Base-by-base conservation (phyloP, 2,888 invertebrate genomes). In the Sinodicranocentrus sp. region DNA sequence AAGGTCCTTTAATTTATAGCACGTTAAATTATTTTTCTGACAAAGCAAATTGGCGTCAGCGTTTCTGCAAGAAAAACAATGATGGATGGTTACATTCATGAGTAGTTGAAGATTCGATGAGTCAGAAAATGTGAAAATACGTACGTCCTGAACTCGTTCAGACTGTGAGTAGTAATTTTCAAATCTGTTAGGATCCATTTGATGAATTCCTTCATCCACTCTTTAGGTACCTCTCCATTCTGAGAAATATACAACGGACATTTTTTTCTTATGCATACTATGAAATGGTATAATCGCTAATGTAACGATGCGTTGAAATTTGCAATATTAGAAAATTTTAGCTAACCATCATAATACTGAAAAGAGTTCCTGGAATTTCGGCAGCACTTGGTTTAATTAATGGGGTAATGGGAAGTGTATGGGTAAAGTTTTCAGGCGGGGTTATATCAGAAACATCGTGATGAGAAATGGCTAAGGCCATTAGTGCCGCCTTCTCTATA, bases 151-250 rank as follows among this genome's bases (percentile, higher is more conserved):
- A 63, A 86, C 1, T 15, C 1, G 15, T 68, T 17, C 1, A 85
- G 54, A 59, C 77, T 57, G 13, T 17, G 13, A 13, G 23, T 28
- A 1, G 73, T 70, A 19, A 85, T 33, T 25, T 67, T 75, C 23
- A 57, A 61, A 0, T 54, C 21, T 1, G 8, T 39, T 13, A 52
- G 39, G 0, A 86, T 33, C 86, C 86, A 86, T 10, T 23, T 39
- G 25, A 78, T 73, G 39, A 86, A 86, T 5, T 52, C 59, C 39
- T 59, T 75, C 72, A 78, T 73, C 73, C 79, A 86, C 5, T 70
- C 23, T 13, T 33, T 48, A 8, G 86, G 84, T 1, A 86, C 63
- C 1, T 85, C 26, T 15, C 86, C 86, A 43, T 86, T 86, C 85
- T 85, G 39, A 75, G 2, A 23, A 19, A 10, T 54, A 52, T 26